phyloP scores from a whole-genome alignment of 2,797 vertebrate genomes.

The Melanotaenia maccullochi region DNA sequence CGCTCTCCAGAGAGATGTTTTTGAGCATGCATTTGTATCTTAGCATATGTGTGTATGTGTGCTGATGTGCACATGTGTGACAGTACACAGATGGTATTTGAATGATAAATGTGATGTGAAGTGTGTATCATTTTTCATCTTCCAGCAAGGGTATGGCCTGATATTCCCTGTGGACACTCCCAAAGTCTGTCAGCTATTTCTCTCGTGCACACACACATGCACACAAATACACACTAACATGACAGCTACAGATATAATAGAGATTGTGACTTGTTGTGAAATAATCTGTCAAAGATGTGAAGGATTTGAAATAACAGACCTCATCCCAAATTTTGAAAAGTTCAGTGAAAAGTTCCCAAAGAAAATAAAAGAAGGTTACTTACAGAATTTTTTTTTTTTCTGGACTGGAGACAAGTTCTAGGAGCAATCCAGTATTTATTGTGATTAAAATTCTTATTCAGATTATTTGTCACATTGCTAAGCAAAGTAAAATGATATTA shows the following conservation, averaged over 20 bases:
- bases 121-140: conserved; percentile 68
- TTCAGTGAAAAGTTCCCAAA: neutral
- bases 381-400: neutral
- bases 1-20: conserved; percentile 62
- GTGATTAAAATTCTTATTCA: neutral
- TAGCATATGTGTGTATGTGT: conserved; percentile 33
- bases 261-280: neutral
- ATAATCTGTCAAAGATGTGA: conserved; percentile 11
- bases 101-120: conserved; percentile 64
- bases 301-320: conserved; percentile 8
- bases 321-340: neutral
- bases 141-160: conserved; percentile 40
- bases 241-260: neutral
- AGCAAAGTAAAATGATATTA: neutral
- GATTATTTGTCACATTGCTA: neutral
- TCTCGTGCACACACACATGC: neutral
- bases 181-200: conserved; percentile 15
- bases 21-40: conserved; percentile 21
- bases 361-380: neutral
- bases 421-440: neutral
- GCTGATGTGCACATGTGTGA: conserved; percentile 43
- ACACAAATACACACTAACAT: neutral
- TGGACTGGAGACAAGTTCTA: conserved; percentile 8
- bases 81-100: conserved; percentile 72
- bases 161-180: conserved; percentile 46